phyloP scores from a whole-genome alignment of 2,888 invertebrate genomes.

The Pyrochroa serraticornis region DNA sequence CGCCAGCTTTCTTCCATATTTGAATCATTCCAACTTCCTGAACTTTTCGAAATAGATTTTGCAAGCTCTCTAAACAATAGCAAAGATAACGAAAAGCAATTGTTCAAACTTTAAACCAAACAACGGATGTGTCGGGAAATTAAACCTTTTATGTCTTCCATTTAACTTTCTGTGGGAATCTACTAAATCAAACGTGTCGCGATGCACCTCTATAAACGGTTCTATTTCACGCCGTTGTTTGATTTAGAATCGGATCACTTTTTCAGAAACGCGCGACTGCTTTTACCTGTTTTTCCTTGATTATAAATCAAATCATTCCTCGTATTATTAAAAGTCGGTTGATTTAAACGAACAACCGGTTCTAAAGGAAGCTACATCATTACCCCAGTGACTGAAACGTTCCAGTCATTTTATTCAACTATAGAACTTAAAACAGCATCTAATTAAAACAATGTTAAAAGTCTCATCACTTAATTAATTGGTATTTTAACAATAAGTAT shows the following conservation, averaged over 20 bases:
- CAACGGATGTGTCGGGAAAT: conserved; percentile 11
- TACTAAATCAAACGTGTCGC: conserved; percentile 11
- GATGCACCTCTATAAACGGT: conserved; percentile 2
- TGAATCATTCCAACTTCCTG: conserved; percentile 12
- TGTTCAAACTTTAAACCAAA: conserved; percentile 5
- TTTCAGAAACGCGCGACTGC: neutral
- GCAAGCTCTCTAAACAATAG: neutral
- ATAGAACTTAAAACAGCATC: too few species aligned
- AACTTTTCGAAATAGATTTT: conserved; percentile 3
- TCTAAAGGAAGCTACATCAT: conserved; percentile 7
- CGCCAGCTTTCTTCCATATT: conserved; percentile 14
- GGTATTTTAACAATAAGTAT: conserved; percentile 5
- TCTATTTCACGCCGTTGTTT: conserved; percentile 10
- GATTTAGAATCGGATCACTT: neutral
- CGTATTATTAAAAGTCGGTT: neutral
- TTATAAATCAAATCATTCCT: too few species aligned
- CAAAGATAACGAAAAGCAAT: conserved; percentile 1
- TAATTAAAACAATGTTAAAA: too few species aligned
- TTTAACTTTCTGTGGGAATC: conserved; percentile 11
- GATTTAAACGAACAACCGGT: conserved; percentile 4
- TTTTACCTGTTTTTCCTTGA: too few species aligned
- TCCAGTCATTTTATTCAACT: neutral
- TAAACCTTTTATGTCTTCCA: conserved; percentile 9
- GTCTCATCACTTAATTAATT: conserved; percentile 9
- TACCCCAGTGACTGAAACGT: neutral